Evolutionary conservation across 2,888 invertebrate genomes (phyloP).

Genomic region (Gymnoscelis rufifasciata): DNA sequence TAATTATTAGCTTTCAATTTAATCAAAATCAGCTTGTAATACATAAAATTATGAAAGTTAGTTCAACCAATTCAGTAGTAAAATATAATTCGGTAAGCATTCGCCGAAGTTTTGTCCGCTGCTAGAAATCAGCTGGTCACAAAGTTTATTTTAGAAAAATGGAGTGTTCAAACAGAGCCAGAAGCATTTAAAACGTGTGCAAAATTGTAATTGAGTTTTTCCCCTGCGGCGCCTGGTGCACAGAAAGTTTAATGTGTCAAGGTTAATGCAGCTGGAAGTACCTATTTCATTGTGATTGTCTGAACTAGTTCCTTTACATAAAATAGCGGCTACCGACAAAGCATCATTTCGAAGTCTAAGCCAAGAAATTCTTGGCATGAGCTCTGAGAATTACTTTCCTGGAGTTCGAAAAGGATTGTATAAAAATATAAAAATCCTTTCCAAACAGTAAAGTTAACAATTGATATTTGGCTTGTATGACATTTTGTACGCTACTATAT

Average conservation of each 20-base stretch:
- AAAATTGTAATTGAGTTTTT: slow-evolving; percentile 5
- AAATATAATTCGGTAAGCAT: too few relatives aligned
- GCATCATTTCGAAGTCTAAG: not conserved
- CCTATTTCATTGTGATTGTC: slow-evolving; percentile 6
- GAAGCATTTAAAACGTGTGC: not conserved
- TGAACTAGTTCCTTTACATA: slow-evolving; percentile 3
- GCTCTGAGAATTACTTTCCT: not conserved
- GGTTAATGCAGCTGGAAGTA: slow-evolving; percentile 14
- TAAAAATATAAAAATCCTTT: too few relatives aligned
- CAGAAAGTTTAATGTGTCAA: slow-evolving; percentile 15
- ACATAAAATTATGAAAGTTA: too few relatives aligned
- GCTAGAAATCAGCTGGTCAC: not conserved
- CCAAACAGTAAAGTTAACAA: too few relatives aligned
- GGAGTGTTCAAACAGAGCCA: not conserved
- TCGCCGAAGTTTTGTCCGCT: too few relatives aligned
- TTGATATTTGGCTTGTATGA: too few relatives aligned
- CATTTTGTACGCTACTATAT: too few relatives aligned
- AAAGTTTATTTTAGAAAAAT: not conserved
- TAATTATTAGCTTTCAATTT: too few relatives aligned
- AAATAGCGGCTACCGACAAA: not conserved
- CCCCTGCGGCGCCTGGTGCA: slow-evolving; percentile 6
- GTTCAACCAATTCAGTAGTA: too few relatives aligned
- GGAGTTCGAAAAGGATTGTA: too few relatives aligned
- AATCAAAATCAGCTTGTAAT: too few relatives aligned
- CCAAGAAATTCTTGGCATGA: slow-evolving; percentile 2